Evolutionary conservation across 2,797 vertebrate genomes (phyloP).

Genomic region (Sebastes nivosus): DNA sequence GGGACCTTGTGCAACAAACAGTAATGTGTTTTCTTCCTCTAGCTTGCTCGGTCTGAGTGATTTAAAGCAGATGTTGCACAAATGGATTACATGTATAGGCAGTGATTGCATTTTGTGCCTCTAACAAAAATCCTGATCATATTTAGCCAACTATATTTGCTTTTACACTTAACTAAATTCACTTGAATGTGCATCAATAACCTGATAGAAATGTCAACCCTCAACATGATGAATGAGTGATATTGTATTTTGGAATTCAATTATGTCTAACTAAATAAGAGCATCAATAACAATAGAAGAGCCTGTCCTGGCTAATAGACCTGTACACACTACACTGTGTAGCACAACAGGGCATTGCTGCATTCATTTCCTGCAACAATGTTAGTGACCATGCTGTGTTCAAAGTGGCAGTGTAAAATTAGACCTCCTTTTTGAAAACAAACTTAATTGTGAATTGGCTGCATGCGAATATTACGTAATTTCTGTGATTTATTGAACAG

Average conservation of each 20-base stretch:
- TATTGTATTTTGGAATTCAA: conserved; percentile 67
- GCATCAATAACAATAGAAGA: conserved; percentile 74
- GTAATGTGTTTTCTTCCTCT: not conserved
- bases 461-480: conserved; percentile 8
- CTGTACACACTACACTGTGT: conserved; percentile 12
- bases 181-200: conserved; percentile 60
- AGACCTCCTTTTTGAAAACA: not conserved
- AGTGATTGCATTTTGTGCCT: conserved; percentile 16
- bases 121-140: conserved; percentile 7
- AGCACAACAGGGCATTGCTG: conserved; percentile 7
- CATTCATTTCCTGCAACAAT: conserved; percentile 45
- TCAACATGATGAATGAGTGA: conserved; percentile 73
- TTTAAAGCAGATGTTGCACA: conserved; percentile 41
- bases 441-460: not conserved
- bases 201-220: conserved; percentile 66
- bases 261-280: conserved; percentile 69
- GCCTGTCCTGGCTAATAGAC: conserved; percentile 59
- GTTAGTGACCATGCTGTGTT: conserved; percentile 5
- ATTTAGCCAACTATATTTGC: conserved; percentile 15
- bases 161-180: conserved; percentile 40
- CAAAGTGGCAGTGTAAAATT: conserved; percentile 5
- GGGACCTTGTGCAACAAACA: conserved; percentile 8
- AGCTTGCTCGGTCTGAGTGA: not conserved
- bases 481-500: conserved; percentile 3
- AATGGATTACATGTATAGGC: conserved; percentile 53